These are phyloP conservation scores for Ceratina calcarata DNA, from an alignment of 1,140 invertebrate genomes.

Conservation along the genomic window DNA sequence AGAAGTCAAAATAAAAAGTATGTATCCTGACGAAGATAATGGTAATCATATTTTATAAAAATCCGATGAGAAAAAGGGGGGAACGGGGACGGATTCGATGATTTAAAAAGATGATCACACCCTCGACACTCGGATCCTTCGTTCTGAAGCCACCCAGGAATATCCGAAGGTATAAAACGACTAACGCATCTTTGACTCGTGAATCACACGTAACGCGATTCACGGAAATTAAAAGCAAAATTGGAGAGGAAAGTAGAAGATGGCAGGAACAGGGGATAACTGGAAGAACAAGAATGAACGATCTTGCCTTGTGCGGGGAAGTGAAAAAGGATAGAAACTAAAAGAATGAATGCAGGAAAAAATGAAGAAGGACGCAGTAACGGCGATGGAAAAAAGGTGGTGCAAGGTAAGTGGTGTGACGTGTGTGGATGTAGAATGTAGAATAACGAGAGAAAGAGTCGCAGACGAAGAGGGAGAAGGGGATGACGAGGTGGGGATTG, in stretches of 20 bases:
- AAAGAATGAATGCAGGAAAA: neutral
- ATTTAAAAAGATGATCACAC: too few relatives aligned
- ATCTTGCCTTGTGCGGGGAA: neutral
- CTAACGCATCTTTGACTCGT: too few relatives aligned
- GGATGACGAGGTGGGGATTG: constrained; percentile 58
- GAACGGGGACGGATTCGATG: too few relatives aligned
- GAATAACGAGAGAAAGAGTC: constrained; percentile 58
- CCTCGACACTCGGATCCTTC: too few relatives aligned
- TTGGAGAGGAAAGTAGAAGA: neutral
- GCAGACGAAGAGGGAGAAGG: constrained; percentile 13
- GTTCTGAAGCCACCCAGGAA: too few relatives aligned
- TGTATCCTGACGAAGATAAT: neutral
- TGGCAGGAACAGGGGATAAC: neutral
- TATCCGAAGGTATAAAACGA: too few relatives aligned
- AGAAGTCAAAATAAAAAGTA: too few relatives aligned
- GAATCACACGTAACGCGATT: too few relatives aligned
- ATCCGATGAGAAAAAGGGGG: too few relatives aligned
- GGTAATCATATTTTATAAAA: too few relatives aligned
- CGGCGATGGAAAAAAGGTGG: constrained; percentile 60
- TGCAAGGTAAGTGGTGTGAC: constrained; percentile 61
- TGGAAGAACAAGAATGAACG: too few relatives aligned
- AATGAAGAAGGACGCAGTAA: constrained; percentile 6
- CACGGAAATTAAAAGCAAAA: too few relatives aligned
- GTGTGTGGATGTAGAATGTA: constrained; percentile 61
- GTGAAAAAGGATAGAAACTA: neutral